Evolutionary conservation across 2,888 invertebrate species (phyloP).

Genomic region (Achlya flavicornis): DNA sequence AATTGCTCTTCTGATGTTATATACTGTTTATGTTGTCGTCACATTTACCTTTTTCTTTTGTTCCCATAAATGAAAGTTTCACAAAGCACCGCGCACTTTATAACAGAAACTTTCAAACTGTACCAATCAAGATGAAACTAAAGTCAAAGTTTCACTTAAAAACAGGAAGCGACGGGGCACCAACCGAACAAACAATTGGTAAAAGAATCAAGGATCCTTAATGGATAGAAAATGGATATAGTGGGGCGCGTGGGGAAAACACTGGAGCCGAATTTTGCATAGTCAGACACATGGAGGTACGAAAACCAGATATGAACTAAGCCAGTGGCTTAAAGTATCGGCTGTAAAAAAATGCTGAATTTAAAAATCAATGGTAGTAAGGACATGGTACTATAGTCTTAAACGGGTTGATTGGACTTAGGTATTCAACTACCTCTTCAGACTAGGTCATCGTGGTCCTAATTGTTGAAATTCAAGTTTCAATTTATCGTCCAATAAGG

Average conservation of each 20-base stretch:
- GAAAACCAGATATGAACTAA: neutral
- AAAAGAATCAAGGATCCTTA: conserved; percentile 70
- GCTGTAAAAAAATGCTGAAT: no score
- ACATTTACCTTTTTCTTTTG: neutral
- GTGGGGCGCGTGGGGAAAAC: conserved; percentile 56
- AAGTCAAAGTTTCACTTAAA: conserved; percentile 44
- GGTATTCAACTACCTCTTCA: no score
- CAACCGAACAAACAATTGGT: conserved; percentile 62
- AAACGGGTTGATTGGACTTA: no score
- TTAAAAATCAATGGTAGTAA: no score
- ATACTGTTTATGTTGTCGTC: no score
- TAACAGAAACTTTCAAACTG: neutral
- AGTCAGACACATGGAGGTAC: conserved; percentile 47
- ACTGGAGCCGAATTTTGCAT: conserved; percentile 72
- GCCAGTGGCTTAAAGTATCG: no score
- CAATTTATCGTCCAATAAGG: no score
- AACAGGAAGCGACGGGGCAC: conserved; percentile 33
- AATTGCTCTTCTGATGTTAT: no score
- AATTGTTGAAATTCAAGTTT: no score
- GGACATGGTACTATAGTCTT: no score
- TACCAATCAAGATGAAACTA: conserved; percentile 17
- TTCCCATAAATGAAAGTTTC: neutral
- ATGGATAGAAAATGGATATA: conserved; percentile 79
- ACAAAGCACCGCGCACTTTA: neutral
- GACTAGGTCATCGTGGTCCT: no score